Evolutionary conservation across 2,888 invertebrate species (phyloP), one percentile per base, ranked within the genome.

Genomic region (Gymnosoma rotundatum): DNA sequence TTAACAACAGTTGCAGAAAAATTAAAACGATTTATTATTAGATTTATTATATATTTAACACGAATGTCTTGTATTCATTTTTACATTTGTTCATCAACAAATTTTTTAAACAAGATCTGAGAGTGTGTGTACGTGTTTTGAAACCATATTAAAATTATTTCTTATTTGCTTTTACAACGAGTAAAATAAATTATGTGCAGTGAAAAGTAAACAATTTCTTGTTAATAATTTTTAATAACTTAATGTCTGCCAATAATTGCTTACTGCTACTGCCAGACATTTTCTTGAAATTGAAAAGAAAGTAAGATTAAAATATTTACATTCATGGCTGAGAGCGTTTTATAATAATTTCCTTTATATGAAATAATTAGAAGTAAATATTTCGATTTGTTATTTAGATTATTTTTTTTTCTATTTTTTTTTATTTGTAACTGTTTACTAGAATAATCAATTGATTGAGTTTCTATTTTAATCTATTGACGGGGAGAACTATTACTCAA

Each of bases 201-300:
- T 76, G 70, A 70, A 76, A 21, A 70, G 70, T 58, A 70, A 76
- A 81, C 50, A 76, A 64, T 70, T 56, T 76, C 32, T 76, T 70
- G 56, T 58, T 76, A 58, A 64, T 64, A 58, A 38, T 42, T 70
- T 81, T 82, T 70, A 76, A 82, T 70, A 75, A 82, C 56, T 76
- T 76, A 56, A 76, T 82, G 56, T 32, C 75, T 63, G 54, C 63
- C n/a, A 61, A 70, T 64, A 60, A 80, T 80, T 48, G 54, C 42
- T 38, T 45, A 63, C 36, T 32, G 64, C 18, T 21, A 54, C 32
- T 8, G 32, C 32, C 6, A 32, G 9, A 12, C 6, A 58, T 63
- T 18, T 80, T 48, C 20, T 21, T 32, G 21, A 32, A 25, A 20
- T 32, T 42, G 6, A 25, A 45, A 78, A 36, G 78, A 78, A 70